These are phyloP conservation scores for Spermophilus dauricus DNA, from an alignment of 2,113 vertebrate species.

Conservation along the genomic window DNA sequence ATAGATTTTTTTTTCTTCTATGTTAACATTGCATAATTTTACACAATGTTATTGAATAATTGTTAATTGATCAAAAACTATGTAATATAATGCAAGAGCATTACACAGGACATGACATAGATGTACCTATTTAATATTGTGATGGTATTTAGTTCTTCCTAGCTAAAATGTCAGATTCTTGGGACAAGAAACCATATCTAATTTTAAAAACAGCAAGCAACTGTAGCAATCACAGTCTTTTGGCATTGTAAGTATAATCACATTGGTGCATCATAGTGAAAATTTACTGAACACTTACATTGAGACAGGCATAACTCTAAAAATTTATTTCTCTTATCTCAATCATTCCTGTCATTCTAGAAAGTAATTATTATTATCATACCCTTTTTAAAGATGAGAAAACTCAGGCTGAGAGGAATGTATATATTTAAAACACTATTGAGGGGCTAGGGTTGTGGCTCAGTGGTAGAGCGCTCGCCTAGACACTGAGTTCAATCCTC, in stretches of 20 bases:
- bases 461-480: too few species aligned
- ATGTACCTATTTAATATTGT: not conserved
- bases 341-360: not conserved
- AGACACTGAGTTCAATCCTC: too few species aligned
- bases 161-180: not conserved
- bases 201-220: constrained; percentile 16
- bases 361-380: not conserved
- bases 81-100: not conserved
- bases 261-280: not conserved
- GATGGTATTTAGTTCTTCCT: not conserved
- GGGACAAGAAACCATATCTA: not conserved
- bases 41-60: not conserved
- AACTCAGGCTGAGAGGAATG: not conserved
- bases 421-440: not conserved
- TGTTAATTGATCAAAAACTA: not conserved
- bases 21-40: not conserved
- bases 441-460: not conserved
- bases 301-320: not conserved
- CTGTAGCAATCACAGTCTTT: not conserved
- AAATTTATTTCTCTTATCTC: not conserved
- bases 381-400: not conserved
- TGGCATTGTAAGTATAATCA: not conserved
- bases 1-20: not conserved
- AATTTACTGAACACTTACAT: not conserved
- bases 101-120: not conserved